Conservation (phyloP, 2,888 invertebrate genomes). For the Cryptocheilus praepositus region DNA sequence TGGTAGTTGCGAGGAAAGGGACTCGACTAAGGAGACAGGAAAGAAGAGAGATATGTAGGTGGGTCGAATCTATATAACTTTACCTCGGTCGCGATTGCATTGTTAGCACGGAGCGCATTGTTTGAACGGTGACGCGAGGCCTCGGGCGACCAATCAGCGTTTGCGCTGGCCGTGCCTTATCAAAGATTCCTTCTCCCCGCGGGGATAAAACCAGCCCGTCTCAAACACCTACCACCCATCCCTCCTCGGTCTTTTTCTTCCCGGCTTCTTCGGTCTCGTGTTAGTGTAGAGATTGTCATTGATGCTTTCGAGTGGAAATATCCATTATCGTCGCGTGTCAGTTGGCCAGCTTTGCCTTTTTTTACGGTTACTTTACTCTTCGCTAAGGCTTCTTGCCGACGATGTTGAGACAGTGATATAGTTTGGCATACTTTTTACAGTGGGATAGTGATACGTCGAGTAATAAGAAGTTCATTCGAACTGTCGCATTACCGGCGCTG, state of each 20-base stretch:
- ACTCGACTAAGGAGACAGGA: background rate
- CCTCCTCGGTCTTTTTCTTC: conserved; percentile 11
- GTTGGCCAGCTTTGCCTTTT: too few relatives aligned
- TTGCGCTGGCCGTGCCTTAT: conserved; percentile 64
- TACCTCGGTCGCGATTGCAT: conserved; percentile 68
- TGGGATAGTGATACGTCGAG: too few relatives aligned
- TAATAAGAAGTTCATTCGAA: too few relatives aligned
- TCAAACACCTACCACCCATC: conserved; percentile 18
- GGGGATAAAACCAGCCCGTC: conserved; percentile 52
- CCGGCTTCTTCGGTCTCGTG: conserved; percentile 2
- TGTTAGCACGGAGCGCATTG: conserved; percentile 67
- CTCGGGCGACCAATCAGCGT: conserved; percentile 69
- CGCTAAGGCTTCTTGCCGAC: too few relatives aligned
- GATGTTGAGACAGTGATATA: too few relatives aligned
- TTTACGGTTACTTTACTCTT: too few relatives aligned
- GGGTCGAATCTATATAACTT: conserved; percentile 56
- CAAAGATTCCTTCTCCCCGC: conserved; percentile 60
- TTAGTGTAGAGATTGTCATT: too few relatives aligned
- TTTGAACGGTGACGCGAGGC: conserved; percentile 66
- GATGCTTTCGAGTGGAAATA: too few relatives aligned
- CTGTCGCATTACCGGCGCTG: too few relatives aligned
- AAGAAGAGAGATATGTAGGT: conserved; percentile 36
- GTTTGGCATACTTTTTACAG: too few relatives aligned
- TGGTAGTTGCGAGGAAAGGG: background rate
- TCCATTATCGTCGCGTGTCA: too few relatives aligned